phyloP scores from a whole-genome alignment of 2,888 invertebrate species.

The Hemistola chrysoprasaria region DNA sequence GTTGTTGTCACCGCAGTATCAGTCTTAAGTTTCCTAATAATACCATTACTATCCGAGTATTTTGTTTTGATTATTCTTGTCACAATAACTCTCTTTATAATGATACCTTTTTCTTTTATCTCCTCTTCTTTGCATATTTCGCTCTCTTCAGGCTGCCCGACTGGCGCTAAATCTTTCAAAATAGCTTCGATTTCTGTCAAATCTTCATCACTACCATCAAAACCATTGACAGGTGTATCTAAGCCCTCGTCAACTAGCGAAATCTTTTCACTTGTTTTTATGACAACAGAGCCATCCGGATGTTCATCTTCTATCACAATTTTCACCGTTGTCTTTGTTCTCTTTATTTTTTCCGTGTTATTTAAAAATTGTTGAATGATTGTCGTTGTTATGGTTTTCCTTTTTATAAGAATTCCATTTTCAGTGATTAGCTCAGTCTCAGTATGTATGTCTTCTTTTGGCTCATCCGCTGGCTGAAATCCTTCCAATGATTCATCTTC shows the following conservation, averaged over 20 bases:
- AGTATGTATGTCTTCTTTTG: slow-evolving; percentile 46
- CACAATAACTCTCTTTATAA: slow-evolving; percentile 35
- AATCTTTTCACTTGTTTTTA: slow-evolving; percentile 66
- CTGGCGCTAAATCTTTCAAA: slow-evolving; percentile 33
- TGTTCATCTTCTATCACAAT: slow-evolving; percentile 65
- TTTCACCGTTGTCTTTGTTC: slow-evolving; percentile 56
- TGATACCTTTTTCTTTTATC: slow-evolving; percentile 34
- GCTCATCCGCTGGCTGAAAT: slow-evolving; percentile 45
- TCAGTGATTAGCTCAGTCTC: slow-evolving; percentile 49
- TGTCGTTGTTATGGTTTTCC: slow-evolving; percentile 58
- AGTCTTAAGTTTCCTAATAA: slow-evolving; percentile 39
- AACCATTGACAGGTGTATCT: slow-evolving; percentile 25
- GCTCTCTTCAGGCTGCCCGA: slow-evolving; percentile 40
- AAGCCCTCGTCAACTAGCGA: slow-evolving; percentile 54
- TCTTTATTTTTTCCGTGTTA: slow-evolving; percentile 38
- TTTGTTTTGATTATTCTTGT: slow-evolving; percentile 39
- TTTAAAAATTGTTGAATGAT: slow-evolving; percentile 52
- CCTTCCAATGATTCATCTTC: slow-evolving; percentile 37
- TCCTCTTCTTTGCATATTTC: slow-evolving; percentile 39
- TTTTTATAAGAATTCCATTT: slow-evolving; percentile 50
- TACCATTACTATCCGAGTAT: slow-evolving; percentile 35
- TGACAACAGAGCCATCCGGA: slow-evolving; percentile 64
- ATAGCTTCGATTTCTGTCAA: slow-evolving; percentile 14
- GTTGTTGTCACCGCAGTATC: slow-evolving; percentile 39
- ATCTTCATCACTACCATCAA: slow-evolving; percentile 27